Conservation (phyloP, 2,797 vertebrate species). For the Miopithecus talapoin region DNA sequence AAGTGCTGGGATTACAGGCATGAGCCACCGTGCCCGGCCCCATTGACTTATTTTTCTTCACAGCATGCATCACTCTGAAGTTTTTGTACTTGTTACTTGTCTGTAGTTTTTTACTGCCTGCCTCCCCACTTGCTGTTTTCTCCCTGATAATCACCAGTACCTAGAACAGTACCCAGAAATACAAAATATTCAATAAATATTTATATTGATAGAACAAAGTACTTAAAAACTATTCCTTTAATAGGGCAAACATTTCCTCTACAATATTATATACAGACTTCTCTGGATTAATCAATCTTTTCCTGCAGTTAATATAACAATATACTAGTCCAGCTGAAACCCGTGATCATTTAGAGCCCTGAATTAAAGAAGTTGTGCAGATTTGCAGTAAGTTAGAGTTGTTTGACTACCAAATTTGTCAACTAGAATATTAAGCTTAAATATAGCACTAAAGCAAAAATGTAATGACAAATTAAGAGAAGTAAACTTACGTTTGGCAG, state of each 20-base stretch:
- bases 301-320: background rate
- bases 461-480: background rate
- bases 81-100: background rate
- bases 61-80: background rate
- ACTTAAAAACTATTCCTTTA: background rate
- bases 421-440: background rate
- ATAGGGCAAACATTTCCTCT: background rate
- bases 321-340: background rate
- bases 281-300: background rate
- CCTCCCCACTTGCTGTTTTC: background rate
- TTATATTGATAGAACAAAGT: background rate
- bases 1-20: too few species aligned
- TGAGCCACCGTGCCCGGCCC: too few species aligned
- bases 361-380: background rate
- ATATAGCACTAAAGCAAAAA: background rate
- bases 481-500: background rate
- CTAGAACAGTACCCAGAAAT: background rate
- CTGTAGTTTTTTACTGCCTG: background rate
- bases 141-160: background rate
- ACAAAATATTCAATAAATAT: background rate
- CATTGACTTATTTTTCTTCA: background rate
- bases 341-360: background rate
- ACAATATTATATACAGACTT: background rate
- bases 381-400: background rate
- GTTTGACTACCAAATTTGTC: background rate